phyloP scores from a whole-genome alignment of 2,888 invertebrate species.

The Lobophora halterata region DNA sequence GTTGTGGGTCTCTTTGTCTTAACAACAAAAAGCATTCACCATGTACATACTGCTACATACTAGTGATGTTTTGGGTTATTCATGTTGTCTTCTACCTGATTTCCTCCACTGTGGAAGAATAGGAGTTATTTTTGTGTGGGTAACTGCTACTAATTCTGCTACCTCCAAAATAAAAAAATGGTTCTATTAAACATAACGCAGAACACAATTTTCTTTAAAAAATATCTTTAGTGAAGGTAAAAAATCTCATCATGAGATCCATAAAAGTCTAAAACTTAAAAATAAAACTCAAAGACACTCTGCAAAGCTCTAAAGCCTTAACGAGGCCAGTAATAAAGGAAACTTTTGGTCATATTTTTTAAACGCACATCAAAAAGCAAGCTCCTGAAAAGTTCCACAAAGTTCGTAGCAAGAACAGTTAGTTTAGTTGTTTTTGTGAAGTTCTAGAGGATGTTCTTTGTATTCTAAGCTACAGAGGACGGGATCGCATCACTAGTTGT shows the following conservation, averaged over 20 bases:
- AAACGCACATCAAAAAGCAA: constrained; percentile 29
- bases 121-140: no score
- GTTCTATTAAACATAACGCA: no score
- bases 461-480: constrained; percentile 5
- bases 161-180: no score
- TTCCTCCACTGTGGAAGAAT: no score
- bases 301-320: constrained; percentile 21
- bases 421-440: constrained; percentile 6
- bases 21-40: constrained; percentile 49
- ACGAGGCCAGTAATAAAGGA: constrained; percentile 27
- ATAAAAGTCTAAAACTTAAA: constrained; percentile 11
- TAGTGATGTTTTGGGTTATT: constrained; percentile 17
- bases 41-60: constrained; percentile 8
- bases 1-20: constrained; percentile 51
- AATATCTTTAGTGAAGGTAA: no score
- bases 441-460: constrained; percentile 12
- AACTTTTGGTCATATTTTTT: constrained; percentile 29
- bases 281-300: constrained; percentile 16
- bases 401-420: constrained; percentile 12
- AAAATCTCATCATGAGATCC: constrained; percentile 3
- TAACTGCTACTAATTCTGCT: no score
- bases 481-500: constrained; percentile 38
- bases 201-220: no score
- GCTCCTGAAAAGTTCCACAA: constrained; percentile 16
- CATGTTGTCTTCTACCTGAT: no score